phyloP scores from a whole-genome alignment of 2,888 invertebrate genomes.

The Trichacis sp. region DNA sequence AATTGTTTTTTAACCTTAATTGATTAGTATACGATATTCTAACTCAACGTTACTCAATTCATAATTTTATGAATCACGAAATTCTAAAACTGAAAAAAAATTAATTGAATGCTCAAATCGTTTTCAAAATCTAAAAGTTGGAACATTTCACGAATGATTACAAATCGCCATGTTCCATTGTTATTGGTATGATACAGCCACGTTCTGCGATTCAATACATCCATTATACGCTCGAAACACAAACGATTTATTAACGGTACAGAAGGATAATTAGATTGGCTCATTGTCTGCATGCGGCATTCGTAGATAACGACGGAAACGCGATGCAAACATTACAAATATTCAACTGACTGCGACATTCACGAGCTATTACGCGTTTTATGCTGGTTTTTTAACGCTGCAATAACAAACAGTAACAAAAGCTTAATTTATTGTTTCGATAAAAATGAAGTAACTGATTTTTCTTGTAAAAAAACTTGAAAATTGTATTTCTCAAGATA shows the following conservation, averaged over 20 bases:
- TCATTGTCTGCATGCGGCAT: slow-evolving; percentile 1
- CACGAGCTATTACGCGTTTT: slow-evolving; percentile 13
- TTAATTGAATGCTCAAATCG: too few relatives aligned
- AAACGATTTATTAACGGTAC: slow-evolving; percentile 6
- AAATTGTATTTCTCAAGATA: too few relatives aligned
- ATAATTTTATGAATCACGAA: too few relatives aligned
- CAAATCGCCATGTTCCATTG: too few relatives aligned
- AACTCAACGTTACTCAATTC: too few relatives aligned
- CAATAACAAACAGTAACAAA: background rate
- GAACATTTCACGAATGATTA: too few relatives aligned
- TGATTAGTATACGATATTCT: too few relatives aligned
- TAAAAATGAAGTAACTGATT: background rate
- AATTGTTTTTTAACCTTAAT: too few relatives aligned
- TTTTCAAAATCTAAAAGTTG: too few relatives aligned
- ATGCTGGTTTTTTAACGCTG: background rate
- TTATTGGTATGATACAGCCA: too few relatives aligned
- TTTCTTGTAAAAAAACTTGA: background rate
- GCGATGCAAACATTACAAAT: slow-evolving; percentile 1
- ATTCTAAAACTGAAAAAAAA: too few relatives aligned
- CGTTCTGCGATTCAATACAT: too few relatives aligned
- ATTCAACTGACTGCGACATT: background rate
- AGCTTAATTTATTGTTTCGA: background rate
- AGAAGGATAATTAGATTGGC: slow-evolving; percentile 19
- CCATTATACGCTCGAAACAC: background rate
- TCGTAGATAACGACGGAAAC: slow-evolving; percentile 6